phyloP scores from a whole-genome alignment of 2,797 vertebrate species.

The Karalla daura region DNA sequence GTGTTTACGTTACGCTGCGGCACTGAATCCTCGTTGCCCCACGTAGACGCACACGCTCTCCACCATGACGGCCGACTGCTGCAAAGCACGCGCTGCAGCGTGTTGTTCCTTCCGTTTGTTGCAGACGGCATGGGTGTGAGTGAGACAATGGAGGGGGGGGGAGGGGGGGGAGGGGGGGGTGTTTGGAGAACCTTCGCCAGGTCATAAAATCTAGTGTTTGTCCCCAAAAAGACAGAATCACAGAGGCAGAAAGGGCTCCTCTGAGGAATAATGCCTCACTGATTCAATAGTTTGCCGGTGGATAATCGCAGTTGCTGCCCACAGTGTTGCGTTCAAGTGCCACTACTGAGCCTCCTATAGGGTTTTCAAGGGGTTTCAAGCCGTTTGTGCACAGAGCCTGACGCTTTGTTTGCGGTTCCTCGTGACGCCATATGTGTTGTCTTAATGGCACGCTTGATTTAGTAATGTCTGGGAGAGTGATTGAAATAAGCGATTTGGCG shows the following conservation, averaged over 20 bases:
- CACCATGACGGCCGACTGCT: conserved; percentile 29
- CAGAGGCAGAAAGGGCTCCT: conserved; percentile 49
- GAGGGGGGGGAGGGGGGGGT: no score
- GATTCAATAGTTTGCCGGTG: conserved; percentile 52
- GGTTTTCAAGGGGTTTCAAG: conserved; percentile 35
- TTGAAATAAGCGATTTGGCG: conserved; percentile 50
- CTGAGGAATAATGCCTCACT: conserved; percentile 56
- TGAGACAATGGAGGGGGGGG: conserved; percentile 67
- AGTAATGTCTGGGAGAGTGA: conserved; percentile 46
- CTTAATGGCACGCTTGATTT: conserved; percentile 29
- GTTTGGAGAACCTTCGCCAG: conserved; percentile 64
- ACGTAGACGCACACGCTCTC: conserved; percentile 20
- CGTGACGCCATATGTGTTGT: conserved; percentile 38
- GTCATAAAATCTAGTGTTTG: conserved; percentile 66
- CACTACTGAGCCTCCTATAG: conserved; percentile 33
- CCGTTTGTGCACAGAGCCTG: conserved; percentile 22
- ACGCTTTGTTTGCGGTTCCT: conserved; percentile 28
- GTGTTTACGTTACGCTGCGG: background rate
- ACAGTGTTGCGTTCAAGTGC: conserved; percentile 52
- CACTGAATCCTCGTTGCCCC: background rate
- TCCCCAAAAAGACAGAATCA: conserved; percentile 60
- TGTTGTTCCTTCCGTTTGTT: conserved; percentile 61
- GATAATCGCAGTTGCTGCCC: conserved; percentile 45
- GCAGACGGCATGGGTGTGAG: conserved; percentile 56
- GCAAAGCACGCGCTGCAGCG: conserved; percentile 28